Conservation (phyloP, 2,888 invertebrate genomes). For the Polymixis lichenea region DNA sequence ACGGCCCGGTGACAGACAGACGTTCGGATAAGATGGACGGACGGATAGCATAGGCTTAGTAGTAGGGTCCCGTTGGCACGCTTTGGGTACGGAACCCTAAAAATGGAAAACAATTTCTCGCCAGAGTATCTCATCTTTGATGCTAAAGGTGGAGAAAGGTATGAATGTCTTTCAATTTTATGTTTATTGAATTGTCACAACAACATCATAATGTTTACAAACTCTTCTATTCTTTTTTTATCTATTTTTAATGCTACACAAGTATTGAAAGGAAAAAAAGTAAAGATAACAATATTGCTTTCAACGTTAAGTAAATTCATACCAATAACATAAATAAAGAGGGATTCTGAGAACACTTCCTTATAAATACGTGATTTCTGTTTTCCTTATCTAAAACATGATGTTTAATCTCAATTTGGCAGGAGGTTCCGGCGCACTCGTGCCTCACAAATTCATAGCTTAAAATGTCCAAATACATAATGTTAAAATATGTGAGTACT, state of each 20-base stretch:
- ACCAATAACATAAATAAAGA: slow-evolving; percentile 22
- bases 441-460: slow-evolving; percentile 56
- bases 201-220: background rate
- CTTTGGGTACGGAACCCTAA: too few relatives aligned
- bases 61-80: too few relatives aligned
- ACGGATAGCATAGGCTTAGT: too few relatives aligned
- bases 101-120: slow-evolving; percentile 19
- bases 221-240: background rate
- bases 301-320: slow-evolving; percentile 19
- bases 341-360: background rate
- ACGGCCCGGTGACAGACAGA: too few relatives aligned
- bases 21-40: too few relatives aligned
- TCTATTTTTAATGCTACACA: slow-evolving; percentile 4
- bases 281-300: slow-evolving; percentile 16
- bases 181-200: slow-evolving; percentile 39
- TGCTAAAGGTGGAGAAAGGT: slow-evolving; percentile 19
- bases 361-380: slow-evolving; percentile 29
- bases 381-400: slow-evolving; percentile 21
- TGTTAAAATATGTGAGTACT: slow-evolving; percentile 70
- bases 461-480: slow-evolving; percentile 63
- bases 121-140: slow-evolving; percentile 21
- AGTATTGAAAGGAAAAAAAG: background rate
- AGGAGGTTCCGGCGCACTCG: slow-evolving; percentile 9
- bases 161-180: slow-evolving; percentile 16
- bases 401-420: slow-evolving; percentile 41